A percentile compares a stretch with the other conserved stretches of the same genome.
phyloP scores from a whole-genome alignment of 2,797 vertebrate genomes.

The Danionella dracula region DNA sequence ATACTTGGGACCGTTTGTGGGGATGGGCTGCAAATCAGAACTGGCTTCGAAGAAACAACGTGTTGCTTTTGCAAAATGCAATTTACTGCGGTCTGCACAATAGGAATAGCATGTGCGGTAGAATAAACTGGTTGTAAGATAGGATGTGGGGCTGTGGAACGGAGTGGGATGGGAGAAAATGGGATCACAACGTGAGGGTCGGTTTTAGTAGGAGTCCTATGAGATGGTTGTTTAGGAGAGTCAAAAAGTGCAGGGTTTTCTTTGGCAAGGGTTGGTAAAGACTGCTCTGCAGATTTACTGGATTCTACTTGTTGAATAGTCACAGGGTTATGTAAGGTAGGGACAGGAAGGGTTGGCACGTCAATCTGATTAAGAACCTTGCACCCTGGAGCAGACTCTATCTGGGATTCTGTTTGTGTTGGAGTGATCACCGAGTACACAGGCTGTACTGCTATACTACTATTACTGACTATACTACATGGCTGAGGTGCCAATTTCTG shows the following conservation, averaged over 20 bases:
- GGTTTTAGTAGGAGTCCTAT: slow-evolving; percentile 11
- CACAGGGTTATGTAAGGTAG: not conserved
- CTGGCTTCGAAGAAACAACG: slow-evolving; percentile 4
- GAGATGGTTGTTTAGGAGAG: slow-evolving; percentile 35
- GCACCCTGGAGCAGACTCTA: slow-evolving; percentile 1
- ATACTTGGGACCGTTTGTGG: not conserved
- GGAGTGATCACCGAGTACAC: slow-evolving; percentile 15
- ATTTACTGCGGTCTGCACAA: slow-evolving; percentile 1
- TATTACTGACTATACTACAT: not conserved
- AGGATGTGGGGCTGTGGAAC: not conserved
- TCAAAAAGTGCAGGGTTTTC: slow-evolving; percentile 21
- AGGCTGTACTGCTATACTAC: slow-evolving; percentile 17
- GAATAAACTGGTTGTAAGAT: not conserved
- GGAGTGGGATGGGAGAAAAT: not conserved
- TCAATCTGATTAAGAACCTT: not conserved
- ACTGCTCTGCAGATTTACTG: slow-evolving; percentile 34
- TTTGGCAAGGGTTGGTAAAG: not conserved
- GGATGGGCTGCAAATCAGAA: slow-evolving; percentile 12
- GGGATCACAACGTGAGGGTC: not conserved
- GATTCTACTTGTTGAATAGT: not conserved
- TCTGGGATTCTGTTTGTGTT: not conserved
- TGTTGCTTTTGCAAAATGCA: slow-evolving; percentile 18
- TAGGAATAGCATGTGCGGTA: slow-evolving; percentile 2
- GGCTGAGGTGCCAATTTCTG: not conserved
- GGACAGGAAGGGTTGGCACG: not conserved